A percentile compares a stretch with the other conserved stretches of the same genome.
Evolutionary conservation across 2,113 vertebrate species (phyloP).

Genomic region (Pterocles orientalis): DNA sequence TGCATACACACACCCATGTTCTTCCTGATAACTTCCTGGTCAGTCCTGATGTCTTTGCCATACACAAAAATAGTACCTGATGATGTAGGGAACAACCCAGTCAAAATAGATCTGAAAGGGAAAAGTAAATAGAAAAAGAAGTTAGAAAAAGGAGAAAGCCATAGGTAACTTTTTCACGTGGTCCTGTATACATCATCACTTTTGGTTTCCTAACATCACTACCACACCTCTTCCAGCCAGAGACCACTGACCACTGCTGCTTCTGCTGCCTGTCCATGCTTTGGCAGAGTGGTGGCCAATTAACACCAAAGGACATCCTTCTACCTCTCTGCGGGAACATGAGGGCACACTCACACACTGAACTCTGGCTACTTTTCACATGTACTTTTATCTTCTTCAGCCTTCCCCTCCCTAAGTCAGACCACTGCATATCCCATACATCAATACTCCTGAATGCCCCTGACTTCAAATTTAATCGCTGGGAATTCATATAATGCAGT

Average conservation of each 20-base stretch:
- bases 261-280: not conserved
- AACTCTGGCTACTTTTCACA: not conserved
- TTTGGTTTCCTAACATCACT: not conserved
- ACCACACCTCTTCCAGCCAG: not conserved
- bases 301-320: not conserved
- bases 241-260: not conserved
- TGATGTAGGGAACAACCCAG: constrained; percentile 86
- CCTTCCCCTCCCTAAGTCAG: not conserved
- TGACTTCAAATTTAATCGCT: not conserved
- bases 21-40: constrained; percentile 81
- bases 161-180: not conserved
- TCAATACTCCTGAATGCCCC: not conserved
- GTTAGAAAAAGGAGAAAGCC: not conserved
- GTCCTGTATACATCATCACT: not conserved
- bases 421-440: not conserved
- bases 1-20: constrained; percentile 97
- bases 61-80: constrained; percentile 90
- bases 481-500: not conserved
- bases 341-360: not conserved
- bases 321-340: not conserved
- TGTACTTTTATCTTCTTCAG: not conserved
- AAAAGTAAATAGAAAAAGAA: not conserved
- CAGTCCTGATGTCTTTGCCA: constrained; percentile 85
- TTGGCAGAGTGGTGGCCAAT: not conserved
- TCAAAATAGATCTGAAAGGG: constrained; percentile 88